These are phyloP conservation scores for Acleris literana DNA, from an alignment of 2,888 invertebrate genomes.

Conservation along the genomic window DNA sequence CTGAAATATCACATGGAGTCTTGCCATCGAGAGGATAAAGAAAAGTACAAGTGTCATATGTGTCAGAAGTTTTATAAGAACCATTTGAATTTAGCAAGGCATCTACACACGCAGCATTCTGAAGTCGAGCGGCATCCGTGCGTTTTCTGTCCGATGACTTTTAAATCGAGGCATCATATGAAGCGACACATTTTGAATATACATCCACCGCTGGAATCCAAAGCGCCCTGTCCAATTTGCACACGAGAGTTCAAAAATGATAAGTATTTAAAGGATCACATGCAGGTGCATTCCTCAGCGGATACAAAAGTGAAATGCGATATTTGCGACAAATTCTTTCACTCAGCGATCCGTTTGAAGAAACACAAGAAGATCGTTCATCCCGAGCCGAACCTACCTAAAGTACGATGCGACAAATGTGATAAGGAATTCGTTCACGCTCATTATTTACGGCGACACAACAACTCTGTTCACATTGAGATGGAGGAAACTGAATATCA, in stretches of 20 bases:
- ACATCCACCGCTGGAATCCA: constrained; percentile 75
- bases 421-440: constrained; percentile 75
- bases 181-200: constrained; percentile 75
- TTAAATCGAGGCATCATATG: constrained; percentile 76
- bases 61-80: constrained; percentile 73
- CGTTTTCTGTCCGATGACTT: constrained; percentile 76
- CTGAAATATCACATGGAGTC: constrained; percentile 68
- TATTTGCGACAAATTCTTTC: constrained; percentile 72
- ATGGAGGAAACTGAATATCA: constrained; percentile 68
- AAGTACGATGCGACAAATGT: constrained; percentile 71
- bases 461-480: constrained; percentile 71
- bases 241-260: constrained; percentile 77
- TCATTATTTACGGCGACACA: constrained; percentile 68
- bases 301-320: constrained; percentile 76
- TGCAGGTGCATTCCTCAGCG: constrained; percentile 72
- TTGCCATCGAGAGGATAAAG: constrained; percentile 61
- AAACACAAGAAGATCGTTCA: constrained; percentile 78
- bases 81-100: constrained; percentile 65
- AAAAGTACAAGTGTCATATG: constrained; percentile 67
- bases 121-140: constrained; percentile 69
- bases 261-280: constrained; percentile 74
- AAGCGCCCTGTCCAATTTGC: constrained; percentile 73
- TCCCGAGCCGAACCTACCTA: constrained; percentile 61
- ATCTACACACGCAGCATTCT: constrained; percentile 69
- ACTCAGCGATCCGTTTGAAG: constrained; percentile 70